Evolutionary conservation across 2,797 vertebrate genomes (phyloP).

Genomic region (Glyptemys insculpta): DNA sequence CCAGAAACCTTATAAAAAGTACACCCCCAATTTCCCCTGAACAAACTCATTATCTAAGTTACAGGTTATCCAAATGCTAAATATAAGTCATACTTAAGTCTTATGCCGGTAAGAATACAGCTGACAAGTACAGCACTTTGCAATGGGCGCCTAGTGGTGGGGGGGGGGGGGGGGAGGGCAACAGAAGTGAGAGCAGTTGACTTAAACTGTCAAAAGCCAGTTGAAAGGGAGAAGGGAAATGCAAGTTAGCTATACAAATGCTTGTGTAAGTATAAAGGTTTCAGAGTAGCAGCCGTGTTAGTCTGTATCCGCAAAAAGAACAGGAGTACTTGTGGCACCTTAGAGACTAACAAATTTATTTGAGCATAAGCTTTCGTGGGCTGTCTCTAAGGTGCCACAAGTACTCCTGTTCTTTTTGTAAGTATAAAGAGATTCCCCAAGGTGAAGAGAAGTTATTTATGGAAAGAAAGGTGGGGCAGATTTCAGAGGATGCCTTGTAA

Average conservation of each 20-base stretch:
- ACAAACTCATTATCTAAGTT: not conserved
- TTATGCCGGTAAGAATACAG: not conserved
- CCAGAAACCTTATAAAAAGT: not conserved
- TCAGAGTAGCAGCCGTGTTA: no score
- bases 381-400: no score
- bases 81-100: not conserved
- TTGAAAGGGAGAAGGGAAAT: not conserved
- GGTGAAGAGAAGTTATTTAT: not conserved
- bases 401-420: no score
- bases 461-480: not conserved
- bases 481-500: not conserved
- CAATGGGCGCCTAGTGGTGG: not conserved
- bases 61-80: not conserved
- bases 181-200: not conserved
- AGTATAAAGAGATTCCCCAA: not conserved
- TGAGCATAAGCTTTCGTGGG: no score
- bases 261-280: not conserved
- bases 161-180: accelerated
- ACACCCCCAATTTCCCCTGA: not conserved
- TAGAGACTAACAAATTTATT: no score
- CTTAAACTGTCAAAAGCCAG: not conserved
- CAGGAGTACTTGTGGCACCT: no score
- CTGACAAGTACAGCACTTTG: not conserved
- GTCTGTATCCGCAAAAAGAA: no score
- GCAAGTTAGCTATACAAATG: not conserved